Evolutionary conservation across 2,888 invertebrate species (phyloP), one percentile per base, ranked within the genome.

Genomic region (Unio pictorum): DNA sequence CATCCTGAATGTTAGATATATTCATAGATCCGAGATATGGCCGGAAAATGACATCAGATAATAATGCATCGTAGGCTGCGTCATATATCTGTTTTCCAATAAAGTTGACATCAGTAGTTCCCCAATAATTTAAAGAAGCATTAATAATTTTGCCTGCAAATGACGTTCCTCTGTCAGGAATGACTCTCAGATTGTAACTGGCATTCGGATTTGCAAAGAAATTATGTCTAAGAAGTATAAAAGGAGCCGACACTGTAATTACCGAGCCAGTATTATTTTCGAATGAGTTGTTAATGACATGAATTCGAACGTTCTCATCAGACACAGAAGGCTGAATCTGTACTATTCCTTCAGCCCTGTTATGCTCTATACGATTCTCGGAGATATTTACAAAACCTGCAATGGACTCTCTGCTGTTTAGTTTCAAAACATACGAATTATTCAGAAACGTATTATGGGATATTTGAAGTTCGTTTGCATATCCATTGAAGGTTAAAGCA

Each of bases 101-200:
- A 3, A 11, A 57, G 23, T 71, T 66, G 4, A 66, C 26, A 55
- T 73, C 64, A 1, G 67, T 63, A 7, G 64, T 73, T n/a, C 75
- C 78, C 78, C 78, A 78, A 64, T 70, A 78, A 59, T 78, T 78
- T 45, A 67, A 55, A 23, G 75, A 72, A 8, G 75, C 75, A 62
- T 75, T 75, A 23, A 78, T 18, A 30, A 30, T 55, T 17, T 4
- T 20, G 17, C 55, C 61, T 4, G 17, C 34, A 23, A 66, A 30
- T 58, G 28, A 64, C n/a, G 5, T 11, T 15, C 45, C 45, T 45
- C 15, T 28, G 7, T 45, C 64, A 34, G 15, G 55, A 17, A 57
- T 57, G 6, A 72, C 55, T 55, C 65, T 72, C 0, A 78, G 1
- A 54, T 72, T 73, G 55, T 70, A 75, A n/a, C 55, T 45, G 56